These are phyloP conservation scores for Pangasius djambal DNA, from an alignment of 2,797 vertebrate species.

Conservation along the genomic window DNA sequence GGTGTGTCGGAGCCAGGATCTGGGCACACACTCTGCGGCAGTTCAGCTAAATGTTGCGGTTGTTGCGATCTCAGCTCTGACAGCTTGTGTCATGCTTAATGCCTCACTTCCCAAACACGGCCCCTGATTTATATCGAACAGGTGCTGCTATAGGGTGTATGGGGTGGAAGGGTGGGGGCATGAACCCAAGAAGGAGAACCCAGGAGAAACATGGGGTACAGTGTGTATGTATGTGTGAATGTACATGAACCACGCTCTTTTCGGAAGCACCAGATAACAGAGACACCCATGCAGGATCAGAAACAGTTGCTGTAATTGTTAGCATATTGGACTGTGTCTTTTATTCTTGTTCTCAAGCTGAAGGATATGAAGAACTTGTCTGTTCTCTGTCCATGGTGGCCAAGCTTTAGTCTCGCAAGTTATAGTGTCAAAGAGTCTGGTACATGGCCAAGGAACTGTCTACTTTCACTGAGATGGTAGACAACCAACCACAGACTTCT, in stretches of 20 bases:
- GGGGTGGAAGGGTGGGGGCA: not conserved
- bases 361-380: not conserved
- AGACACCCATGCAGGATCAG: slow-evolving; percentile 60
- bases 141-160: slow-evolving; percentile 68
- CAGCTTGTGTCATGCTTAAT: slow-evolving; percentile 82
- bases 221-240: slow-evolving; percentile 18
- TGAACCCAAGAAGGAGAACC: slow-evolving; percentile 44
- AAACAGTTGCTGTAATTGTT: slow-evolving; percentile 62
- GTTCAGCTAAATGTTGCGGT: slow-evolving; percentile 80
- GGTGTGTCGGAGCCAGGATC: slow-evolving; percentile 69
- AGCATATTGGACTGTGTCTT: slow-evolving; percentile 58
- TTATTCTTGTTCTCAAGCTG: not conserved
- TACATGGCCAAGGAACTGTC: not conserved
- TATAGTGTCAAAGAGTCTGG: not conserved
- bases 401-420: not conserved
- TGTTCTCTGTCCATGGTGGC: not conserved
- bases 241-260: not conserved
- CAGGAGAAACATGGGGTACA: slow-evolving; percentile 68
- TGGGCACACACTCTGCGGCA: slow-evolving; percentile 69
- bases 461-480: not conserved
- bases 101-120: slow-evolving; percentile 84
- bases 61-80: slow-evolving; percentile 78
- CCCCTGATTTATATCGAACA: slow-evolving; percentile 85
- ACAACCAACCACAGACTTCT: not conserved
- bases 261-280: slow-evolving; percentile 45